phyloP scores from a whole-genome alignment of 2,888 invertebrate genomes.

The Icerya purchasi region DNA sequence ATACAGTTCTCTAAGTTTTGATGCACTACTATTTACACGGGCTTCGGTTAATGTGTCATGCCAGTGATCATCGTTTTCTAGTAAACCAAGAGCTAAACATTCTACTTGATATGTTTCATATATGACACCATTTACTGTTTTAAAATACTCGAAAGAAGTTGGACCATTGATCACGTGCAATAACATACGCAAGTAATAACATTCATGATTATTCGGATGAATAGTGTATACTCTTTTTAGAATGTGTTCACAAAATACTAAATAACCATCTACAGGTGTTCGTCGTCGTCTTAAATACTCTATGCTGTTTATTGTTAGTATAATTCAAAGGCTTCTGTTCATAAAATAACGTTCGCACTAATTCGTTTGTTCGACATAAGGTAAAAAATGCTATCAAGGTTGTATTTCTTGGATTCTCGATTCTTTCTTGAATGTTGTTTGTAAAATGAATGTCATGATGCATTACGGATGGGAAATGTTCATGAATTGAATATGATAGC shows the following conservation, averaged over 20 bases:
- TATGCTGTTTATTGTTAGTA: slow-evolving; percentile 2
- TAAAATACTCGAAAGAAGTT: slow-evolving; percentile 19
- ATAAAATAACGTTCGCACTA: slow-evolving; percentile 7
- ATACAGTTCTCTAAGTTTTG: slow-evolving; percentile 8
- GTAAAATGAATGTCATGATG: neutral
- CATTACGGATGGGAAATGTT: neutral
- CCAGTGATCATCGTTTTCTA: slow-evolving; percentile 24
- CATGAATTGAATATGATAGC: neutral
- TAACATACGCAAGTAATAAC: slow-evolving; percentile 18
- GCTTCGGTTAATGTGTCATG: slow-evolving; percentile 21
- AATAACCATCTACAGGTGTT: neutral
- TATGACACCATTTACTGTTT: slow-evolving; percentile 21
- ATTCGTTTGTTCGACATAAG: slow-evolving; percentile 4
- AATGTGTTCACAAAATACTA: slow-evolving; percentile 1
- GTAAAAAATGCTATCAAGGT: slow-evolving; percentile 1
- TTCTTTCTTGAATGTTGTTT: neutral
- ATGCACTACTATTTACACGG: neutral
- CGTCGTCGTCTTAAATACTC: slow-evolving; percentile 1
- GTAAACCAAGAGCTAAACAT: slow-evolving; percentile 20
- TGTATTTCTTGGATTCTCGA: neutral
- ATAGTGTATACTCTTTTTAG: slow-evolving; percentile 7
- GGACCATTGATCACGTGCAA: slow-evolving; percentile 18
- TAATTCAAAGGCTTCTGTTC: slow-evolving; percentile 11
- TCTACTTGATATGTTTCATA: slow-evolving; percentile 21
- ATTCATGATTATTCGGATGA: slow-evolving; percentile 13